Conservation (phyloP, 2,113 vertebrate genomes). For the Indri indri region DNA sequence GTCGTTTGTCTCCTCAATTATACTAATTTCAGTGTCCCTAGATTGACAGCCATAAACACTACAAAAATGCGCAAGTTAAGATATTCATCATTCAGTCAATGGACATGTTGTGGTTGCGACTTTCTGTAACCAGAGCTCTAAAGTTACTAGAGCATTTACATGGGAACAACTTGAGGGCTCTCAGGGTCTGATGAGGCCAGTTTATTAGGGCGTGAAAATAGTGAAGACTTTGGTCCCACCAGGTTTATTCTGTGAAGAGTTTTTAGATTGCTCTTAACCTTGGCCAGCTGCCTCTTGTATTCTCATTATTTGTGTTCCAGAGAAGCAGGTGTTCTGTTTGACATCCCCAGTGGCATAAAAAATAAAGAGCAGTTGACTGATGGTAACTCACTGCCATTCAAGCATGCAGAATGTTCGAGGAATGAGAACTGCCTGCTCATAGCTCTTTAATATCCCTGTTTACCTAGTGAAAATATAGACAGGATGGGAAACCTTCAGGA, state of each 20-base stretch:
- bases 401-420: not conserved
- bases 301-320: not conserved
- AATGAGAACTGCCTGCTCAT: not conserved
- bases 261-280: not conserved
- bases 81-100: not conserved
- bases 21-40: slow-evolving; percentile 9
- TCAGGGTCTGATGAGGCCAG: not conserved
- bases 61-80: not conserved
- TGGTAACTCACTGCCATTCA: not conserved
- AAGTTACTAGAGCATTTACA: not conserved
- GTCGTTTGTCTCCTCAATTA: not conserved
- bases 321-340: not conserved
- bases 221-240: not conserved
- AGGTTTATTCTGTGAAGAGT: not conserved
- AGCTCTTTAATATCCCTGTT: not conserved
- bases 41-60: not conserved
- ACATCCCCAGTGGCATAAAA: not conserved
- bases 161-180: not conserved
- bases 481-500: not conserved
- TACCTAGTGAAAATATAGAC: not conserved
- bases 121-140: not conserved
- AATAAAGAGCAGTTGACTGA: not conserved
- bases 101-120: not conserved
- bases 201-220: not conserved
- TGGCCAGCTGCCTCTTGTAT: not conserved